Base-by-base conservation (phyloP, 2,888 invertebrate species). In the Periphyllus acericola region DNA sequence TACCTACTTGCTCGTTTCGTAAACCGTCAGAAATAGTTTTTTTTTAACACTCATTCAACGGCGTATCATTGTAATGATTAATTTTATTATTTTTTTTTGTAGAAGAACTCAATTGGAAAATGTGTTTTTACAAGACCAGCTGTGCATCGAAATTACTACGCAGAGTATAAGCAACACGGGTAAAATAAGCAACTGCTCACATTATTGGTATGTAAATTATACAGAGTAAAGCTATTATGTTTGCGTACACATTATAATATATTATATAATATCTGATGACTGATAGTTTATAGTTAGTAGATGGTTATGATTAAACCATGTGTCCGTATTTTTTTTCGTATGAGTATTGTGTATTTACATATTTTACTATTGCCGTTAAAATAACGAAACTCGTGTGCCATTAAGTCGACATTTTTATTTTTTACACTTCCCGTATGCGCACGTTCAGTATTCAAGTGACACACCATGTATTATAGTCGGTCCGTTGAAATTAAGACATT, bases 31-130 rank as follows among this genome's bases (percentile, higher is more conserved):
- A 80, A 36, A 80, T 36, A 17, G n/a, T 11, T 36, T 79, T 80
- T 11, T 36, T 79, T 80, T 66, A 68, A 68, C 29, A 32, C 71
- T 81, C 46, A 21, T 71, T 81, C 80, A 66, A 36, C n/a, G 36
- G 9, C 40, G 2, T 46, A 46, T 46, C 40, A 60, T 55, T 60
- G 6, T 60, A 25, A 25, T 60, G 3, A 4, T 1, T 52, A 52
- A 6, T 60, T 34, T 80, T 80, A 36, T n/a, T n/a, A 36, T 80
- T n/a, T 17, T 74, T 74, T 36, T 36, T 5, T 40, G n/a, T n/a
- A n/a, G n/a, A n/a, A n/a, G n/a, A 68, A 68, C 21, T 68, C 21
- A 71, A 68, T 81, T 46, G 9, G 19, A 36, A 80, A 80, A 80
- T 68, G 68, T 46, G 19, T 29, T 68, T 46, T 71, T 46, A 5